phyloP scores from a whole-genome alignment of 2,113 vertebrate genomes.

The Saguinus imperator region DNA sequence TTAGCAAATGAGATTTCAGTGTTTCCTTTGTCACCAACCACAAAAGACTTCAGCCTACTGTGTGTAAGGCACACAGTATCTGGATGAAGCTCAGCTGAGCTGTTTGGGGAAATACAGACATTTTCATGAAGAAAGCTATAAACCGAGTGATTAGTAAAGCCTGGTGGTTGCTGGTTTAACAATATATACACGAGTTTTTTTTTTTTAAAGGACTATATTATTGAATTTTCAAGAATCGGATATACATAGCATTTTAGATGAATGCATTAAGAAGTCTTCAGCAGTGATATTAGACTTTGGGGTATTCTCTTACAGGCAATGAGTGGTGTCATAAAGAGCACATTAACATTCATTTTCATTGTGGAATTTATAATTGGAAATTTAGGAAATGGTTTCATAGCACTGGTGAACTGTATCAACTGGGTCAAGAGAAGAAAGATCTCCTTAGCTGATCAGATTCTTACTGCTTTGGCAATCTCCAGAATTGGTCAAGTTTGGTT shows the following conservation, averaged over 20 bases:
- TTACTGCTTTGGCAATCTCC: not conserved
- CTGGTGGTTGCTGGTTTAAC: not conserved
- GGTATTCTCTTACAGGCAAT: not conserved
- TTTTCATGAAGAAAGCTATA: not conserved
- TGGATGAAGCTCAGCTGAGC: not conserved
- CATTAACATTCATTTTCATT: not conserved
- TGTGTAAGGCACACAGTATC: not conserved
- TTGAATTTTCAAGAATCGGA: not conserved
- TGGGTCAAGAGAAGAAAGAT: not conserved
- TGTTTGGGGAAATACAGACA: not conserved
- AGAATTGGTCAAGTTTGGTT: not conserved
- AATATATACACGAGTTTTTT: not conserved
- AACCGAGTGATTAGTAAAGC: not conserved
- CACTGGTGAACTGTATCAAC: not conserved
- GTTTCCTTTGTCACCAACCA: not conserved
- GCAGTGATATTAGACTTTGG: not conserved
- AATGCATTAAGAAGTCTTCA: not conserved
- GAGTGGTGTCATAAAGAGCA: not conserved
- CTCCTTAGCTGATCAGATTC: not conserved
- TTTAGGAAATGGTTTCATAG: conserved; percentile 1
- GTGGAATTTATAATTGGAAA: not conserved
- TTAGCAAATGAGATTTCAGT: conserved; percentile 3
- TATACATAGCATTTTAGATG: not conserved
- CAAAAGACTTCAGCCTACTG: not conserved
- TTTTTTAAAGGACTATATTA: not conserved